phyloP scores from a whole-genome alignment of 2,888 invertebrate genomes.

The Xestia ashworthii region DNA sequence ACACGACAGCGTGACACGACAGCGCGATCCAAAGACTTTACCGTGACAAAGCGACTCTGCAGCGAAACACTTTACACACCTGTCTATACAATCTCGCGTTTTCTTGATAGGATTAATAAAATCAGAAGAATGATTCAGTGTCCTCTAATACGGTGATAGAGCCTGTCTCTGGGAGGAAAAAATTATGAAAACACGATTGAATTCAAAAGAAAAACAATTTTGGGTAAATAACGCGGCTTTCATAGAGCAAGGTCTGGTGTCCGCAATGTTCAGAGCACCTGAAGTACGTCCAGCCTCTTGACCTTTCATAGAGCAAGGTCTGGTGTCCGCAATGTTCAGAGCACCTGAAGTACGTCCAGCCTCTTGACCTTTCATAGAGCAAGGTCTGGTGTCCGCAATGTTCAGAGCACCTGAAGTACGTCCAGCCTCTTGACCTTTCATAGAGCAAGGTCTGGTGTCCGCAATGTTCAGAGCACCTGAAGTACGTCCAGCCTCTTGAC shows the following conservation, averaged over 20 bases:
- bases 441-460: no score
- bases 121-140: neutral
- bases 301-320: no score
- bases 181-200: neutral
- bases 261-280: neutral
- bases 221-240: neutral
- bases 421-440: neutral
- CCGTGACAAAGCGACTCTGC: neutral
- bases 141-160: neutral
- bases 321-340: no score
- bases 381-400: no score
- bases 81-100: slow-evolving; percentile 11
- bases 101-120: neutral
- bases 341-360: neutral
- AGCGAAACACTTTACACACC: neutral
- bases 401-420: neutral
- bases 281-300: neutral
- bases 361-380: neutral
- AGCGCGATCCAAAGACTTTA: neutral
- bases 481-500: neutral
- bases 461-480: neutral
- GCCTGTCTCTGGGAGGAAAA: neutral
- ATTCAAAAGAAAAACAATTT: neutral
- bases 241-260: neutral
- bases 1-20: no score